Conservation (phyloP, 2,113 vertebrate species). For the Sorex araneus region DNA sequence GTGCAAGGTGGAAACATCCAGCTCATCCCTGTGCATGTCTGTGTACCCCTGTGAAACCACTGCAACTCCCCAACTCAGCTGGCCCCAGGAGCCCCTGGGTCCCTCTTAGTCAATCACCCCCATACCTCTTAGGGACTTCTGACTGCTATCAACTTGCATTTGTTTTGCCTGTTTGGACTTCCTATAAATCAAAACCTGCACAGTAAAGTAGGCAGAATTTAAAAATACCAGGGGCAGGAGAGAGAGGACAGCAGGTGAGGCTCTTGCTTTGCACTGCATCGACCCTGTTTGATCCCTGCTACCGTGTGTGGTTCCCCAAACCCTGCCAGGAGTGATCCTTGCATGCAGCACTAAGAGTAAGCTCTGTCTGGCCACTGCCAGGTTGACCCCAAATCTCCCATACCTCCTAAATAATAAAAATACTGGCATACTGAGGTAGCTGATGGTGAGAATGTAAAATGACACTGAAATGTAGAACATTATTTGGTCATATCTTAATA, state of each 20-base stretch:
- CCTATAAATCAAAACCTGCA: background rate
- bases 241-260: too few species aligned
- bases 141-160: background rate
- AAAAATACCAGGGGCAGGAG: background rate
- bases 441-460: too few species aligned
- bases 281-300: too few species aligned
- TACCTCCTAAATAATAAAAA: background rate
- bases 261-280: too few species aligned
- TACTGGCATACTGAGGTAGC: background rate
- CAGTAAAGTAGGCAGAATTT: background rate
- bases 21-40: background rate
- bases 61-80: background rate
- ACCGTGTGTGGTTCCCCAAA: too few species aligned
- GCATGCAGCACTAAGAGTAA: too few species aligned
- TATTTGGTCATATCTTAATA: too few species aligned
- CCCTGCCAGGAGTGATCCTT: too few species aligned
- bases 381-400: too few species aligned
- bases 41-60: background rate
- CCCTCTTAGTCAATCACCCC: background rate
- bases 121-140: background rate
- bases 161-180: slow-evolving; percentile 45
- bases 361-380: too few species aligned
- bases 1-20: background rate
- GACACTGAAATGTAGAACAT: too few species aligned
- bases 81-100: background rate